Base-by-base conservation (phyloP, 2,888 invertebrate species). In the Beris morrisii region DNA sequence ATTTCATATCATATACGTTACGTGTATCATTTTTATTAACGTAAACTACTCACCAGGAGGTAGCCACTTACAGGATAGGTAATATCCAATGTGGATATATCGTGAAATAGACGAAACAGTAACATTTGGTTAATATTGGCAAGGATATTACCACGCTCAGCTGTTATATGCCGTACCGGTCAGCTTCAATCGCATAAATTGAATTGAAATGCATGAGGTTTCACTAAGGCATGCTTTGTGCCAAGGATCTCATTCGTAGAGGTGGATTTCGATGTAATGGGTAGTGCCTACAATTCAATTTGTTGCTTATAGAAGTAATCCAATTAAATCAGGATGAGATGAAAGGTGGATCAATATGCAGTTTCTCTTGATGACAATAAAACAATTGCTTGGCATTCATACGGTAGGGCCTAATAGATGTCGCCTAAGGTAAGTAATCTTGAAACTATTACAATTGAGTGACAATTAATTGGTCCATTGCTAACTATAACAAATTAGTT, bases 1-100 rank as follows among this genome's bases (percentile, higher is more conserved):
- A 65, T 65, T 52, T 65, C 65, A 65, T 65, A 65, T 52, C 46
- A 50, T 61, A 52, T 61, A 61, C n/a, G 50, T 22, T 61, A 61
- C 50, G 65, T 58, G 57, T 57, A 43, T 58, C 32, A 44, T 38
- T 65, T n/a, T 58, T 65, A 65, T 65, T 65, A 58, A 55, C 13
- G 61, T 31, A 61, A 61, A 15, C 11, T 52, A 1, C 38, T 5
- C 52, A 22, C 6, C 52, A 52, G 52, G 13, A 52, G 52, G 52
- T 22, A 52, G n/a, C 52, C 28, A 11, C 52, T 13, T 52, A 22
- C 11, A 52, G 52, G n/a, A 38, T 38, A 61, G 61, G 61, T 61
- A 61, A 61, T 61, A 61, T 61, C 61, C 61, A 50, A 46, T 59
- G 31, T n/a, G 58, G n/a, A 61, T 52, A 50, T 50, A 61, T 61